Evolutionary conservation across 2,888 invertebrate species (phyloP).

Genomic region (Erebia palarica): DNA sequence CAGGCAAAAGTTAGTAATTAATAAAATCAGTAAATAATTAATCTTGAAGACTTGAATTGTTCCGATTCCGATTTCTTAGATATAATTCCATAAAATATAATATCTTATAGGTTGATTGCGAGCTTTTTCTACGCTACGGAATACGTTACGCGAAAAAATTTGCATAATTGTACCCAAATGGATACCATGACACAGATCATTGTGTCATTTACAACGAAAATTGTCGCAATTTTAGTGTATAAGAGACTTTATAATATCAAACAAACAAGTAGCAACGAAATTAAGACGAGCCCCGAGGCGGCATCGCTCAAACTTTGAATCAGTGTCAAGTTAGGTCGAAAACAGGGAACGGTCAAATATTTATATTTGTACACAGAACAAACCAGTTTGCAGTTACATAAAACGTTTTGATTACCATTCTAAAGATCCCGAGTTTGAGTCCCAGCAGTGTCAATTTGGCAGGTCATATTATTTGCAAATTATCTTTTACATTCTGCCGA

Average conservation of each 20-base stretch:
- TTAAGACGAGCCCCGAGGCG: slow-evolving; percentile 56
- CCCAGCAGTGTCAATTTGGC: too few relatives aligned
- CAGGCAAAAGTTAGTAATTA: too few relatives aligned
- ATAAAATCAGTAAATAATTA: too few relatives aligned
- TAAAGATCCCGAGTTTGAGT: too few relatives aligned
- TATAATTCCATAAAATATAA: too few relatives aligned
- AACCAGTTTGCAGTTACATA: background rate
- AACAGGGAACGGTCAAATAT: slow-evolving; percentile 30
- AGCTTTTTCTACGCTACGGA: background rate
- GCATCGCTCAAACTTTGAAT: slow-evolving; percentile 57
- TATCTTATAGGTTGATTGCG: too few relatives aligned
- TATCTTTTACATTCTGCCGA: too few relatives aligned
- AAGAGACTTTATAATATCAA: slow-evolving; percentile 62
- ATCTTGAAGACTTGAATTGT: too few relatives aligned
- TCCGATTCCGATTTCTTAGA: too few relatives aligned
- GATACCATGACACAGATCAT: background rate
- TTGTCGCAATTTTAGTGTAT: slow-evolving; percentile 51
- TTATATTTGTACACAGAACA: slow-evolving; percentile 28
- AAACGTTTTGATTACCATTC: too few relatives aligned
- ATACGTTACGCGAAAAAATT: background rate
- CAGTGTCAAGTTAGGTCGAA: slow-evolving; percentile 51
- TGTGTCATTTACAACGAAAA: background rate
- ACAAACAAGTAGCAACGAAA: slow-evolving; percentile 61
- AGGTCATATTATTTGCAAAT: too few relatives aligned
- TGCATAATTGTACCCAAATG: background rate